Percentiles rank a stretch among this genome's conserved stretches.
Evolutionary conservation across 2,888 invertebrate genomes (phyloP).

Genomic region (Aleiodes alternator): DNA sequence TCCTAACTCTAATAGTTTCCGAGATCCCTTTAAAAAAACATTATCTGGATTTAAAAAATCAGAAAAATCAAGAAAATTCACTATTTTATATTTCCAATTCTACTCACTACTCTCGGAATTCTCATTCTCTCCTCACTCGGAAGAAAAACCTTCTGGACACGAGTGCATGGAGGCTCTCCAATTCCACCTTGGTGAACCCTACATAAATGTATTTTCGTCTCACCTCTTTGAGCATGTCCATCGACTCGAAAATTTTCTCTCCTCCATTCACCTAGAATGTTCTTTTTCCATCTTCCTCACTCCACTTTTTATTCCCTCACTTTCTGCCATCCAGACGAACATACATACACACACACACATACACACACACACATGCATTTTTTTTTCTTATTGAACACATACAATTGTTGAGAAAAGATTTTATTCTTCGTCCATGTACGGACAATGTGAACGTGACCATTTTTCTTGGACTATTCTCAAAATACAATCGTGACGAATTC

Average conservation of each 20-base stretch:
- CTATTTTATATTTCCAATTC: no score
- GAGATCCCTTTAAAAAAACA: no score
- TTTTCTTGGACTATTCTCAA: neutral
- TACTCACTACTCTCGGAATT: slow-evolving; percentile 31
- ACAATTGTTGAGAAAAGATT: slow-evolving; percentile 48
- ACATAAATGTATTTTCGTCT: slow-evolving; percentile 47
- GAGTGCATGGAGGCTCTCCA: neutral
- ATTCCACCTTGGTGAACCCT: slow-evolving; percentile 30
- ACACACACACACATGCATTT: no score
- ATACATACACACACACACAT: no score
- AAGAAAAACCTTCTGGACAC: no score
- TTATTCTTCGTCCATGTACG: slow-evolving; percentile 46
- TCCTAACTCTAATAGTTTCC: no score
- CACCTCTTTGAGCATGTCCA: slow-evolving; percentile 53
- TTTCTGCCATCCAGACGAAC: slow-evolving; percentile 27
- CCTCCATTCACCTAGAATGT: slow-evolving; percentile 38
- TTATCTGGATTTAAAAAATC: no score
- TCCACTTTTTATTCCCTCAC: slow-evolving; percentile 55
- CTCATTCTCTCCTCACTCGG: neutral
- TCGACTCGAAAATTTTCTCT: slow-evolving; percentile 50
- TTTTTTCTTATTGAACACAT: no score
- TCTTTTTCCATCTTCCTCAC: slow-evolving; percentile 36
- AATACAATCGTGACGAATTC: slow-evolving; percentile 17
- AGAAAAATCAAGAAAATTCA: slow-evolving; percentile 35
- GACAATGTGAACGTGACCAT: slow-evolving; percentile 35